Conservation (phyloP, 2,797 vertebrate genomes). For the Scolopax rusticola region DNA sequence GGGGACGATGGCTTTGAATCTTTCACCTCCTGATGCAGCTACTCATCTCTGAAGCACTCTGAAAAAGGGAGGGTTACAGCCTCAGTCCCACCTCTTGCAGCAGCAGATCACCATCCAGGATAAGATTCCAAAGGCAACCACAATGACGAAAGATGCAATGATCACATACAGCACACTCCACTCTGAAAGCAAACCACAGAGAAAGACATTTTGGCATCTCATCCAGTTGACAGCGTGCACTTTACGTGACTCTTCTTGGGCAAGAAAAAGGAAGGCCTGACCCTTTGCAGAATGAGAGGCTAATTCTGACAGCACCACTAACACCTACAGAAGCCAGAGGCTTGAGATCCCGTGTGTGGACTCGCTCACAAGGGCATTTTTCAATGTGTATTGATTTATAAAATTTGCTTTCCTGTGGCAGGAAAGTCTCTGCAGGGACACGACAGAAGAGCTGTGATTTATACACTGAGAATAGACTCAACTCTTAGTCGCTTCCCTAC, state of each 20-base stretch:
- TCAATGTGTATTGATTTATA: fast-evolving
- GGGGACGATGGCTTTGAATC: not conserved
- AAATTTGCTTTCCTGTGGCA: not conserved
- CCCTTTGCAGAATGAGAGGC: not conserved
- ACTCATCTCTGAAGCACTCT: not conserved
- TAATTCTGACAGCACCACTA: not conserved
- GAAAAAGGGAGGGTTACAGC: not conserved
- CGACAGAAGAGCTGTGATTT: not conserved
- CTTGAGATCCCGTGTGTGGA: fast-evolving
- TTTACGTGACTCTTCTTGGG: not conserved
- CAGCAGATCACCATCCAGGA: slow-evolving; percentile 94
- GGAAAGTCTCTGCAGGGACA: not conserved
- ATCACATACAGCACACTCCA: slow-evolving; percentile 99
- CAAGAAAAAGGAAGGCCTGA: not conserved
- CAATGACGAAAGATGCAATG: slow-evolving; percentile 93
- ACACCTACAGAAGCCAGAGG: not conserved
- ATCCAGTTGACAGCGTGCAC: fast-evolving
- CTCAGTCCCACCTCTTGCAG: slow-evolving; percentile 88
- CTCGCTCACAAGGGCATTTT: not conserved
- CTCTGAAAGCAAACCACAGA: slow-evolving; percentile 81
- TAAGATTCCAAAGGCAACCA: slow-evolving; percentile 89
- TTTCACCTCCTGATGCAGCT: not conserved
- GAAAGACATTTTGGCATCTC: not conserved
- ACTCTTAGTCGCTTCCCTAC: fast-evolving
- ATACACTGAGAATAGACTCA: not conserved